phyloP scores from a whole-genome alignment of 2,888 invertebrate genomes.

The Ophion ventricosus region DNA sequence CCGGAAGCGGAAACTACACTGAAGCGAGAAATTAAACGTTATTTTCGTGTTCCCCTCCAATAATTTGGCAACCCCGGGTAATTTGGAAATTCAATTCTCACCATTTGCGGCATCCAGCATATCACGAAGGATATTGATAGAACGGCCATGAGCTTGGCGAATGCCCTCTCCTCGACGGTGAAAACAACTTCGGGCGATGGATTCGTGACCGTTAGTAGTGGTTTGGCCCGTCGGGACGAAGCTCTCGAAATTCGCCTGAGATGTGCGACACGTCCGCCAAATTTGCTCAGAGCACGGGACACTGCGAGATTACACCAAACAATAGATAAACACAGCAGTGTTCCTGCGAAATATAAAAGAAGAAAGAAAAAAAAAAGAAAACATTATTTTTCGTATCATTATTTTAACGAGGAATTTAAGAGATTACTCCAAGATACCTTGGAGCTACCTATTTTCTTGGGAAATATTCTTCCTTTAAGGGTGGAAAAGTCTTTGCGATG shows the following conservation, averaged over 20 bases:
- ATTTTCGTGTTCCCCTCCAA: not conserved
- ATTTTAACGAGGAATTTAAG: too few species aligned
- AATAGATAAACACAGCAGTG: constrained; percentile 89
- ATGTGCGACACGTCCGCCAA: constrained; percentile 81
- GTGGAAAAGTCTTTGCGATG: too few species aligned
- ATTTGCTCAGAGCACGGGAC: constrained; percentile 89
- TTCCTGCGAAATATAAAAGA: too few species aligned
- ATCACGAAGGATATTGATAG: constrained; percentile 92
- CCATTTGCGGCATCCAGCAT: constrained; percentile 96
- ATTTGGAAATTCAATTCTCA: constrained; percentile 81
- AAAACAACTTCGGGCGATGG: constrained; percentile 77
- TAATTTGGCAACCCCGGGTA: not conserved
- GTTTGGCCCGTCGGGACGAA: constrained; percentile 78
- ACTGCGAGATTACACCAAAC: constrained; percentile 94
- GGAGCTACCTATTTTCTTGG: not conserved
- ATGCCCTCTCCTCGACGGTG: constrained; percentile 92
- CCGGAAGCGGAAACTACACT: not conserved
- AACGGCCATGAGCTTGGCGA: constrained; percentile 93
- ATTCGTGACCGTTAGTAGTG: constrained; percentile 72
- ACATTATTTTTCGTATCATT: not conserved
- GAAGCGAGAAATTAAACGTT: too few species aligned
- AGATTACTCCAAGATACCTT: too few species aligned
- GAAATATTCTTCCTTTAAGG: not conserved
- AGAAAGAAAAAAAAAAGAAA: constrained; percentile 62
- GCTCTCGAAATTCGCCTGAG: constrained; percentile 79